Evolutionary conservation across 2,113 vertebrate species (phyloP), one percentile per base, ranked within the genome.

Genomic region (Elgaria multicarinata): DNA sequence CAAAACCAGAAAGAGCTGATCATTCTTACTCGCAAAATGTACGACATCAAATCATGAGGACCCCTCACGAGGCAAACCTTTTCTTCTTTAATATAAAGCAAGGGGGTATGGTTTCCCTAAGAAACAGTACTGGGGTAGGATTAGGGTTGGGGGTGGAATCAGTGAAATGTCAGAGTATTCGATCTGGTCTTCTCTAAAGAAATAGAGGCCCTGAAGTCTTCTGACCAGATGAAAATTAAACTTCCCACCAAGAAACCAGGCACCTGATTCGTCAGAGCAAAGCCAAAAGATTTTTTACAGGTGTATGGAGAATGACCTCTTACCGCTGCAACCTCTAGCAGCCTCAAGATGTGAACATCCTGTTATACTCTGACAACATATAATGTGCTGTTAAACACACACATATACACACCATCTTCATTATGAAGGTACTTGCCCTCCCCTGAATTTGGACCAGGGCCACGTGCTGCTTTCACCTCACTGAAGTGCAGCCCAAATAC

Each of bases 11-110:
- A 46, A 66, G 44, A 92, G 93, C 93, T 81, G 93, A 89, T 90
- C 90, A 71, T 93, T 71, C 92, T 94, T 94, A 92, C 94, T 84
- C 86, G 28, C 94, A 82, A 6, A 92, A 94, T 89, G 85, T 92
- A 91, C 93, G 91, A 95, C 91, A 90, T 91, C 79, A n/a, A 93
- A 84, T 44, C 81, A 39, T n/a, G 81, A 8, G 71, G 89, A 80
- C 69, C 42, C 91, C 64, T 90, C 50, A 83, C 31, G 10, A 6
- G 77, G 87, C 89, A 44, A 39, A 87, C 84, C 39, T n/a, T 91
- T 87, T 75, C 93, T 26, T 80, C 96, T 96, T 95, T 92, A 93
- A 91, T 87, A 86, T 93, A 95, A 94, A 95, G 93, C 90, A 89
- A 69, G 69, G 82, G 88, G 22, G 13, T 14, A 74, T 7, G 71